phyloP scores from a whole-genome alignment of 2,113 vertebrate species.

The Canis aureus region DNA sequence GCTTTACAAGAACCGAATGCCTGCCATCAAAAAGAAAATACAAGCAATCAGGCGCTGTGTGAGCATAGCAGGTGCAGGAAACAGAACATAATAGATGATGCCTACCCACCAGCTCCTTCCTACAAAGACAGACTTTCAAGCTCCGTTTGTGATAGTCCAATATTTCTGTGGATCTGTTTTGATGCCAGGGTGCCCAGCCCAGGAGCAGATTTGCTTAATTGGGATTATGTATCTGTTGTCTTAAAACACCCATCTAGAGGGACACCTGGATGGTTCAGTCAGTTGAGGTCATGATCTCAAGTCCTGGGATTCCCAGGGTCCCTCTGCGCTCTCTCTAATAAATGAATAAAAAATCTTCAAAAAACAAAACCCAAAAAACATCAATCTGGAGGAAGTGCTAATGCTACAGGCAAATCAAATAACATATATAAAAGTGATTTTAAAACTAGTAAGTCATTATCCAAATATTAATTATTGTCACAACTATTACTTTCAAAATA shows the following conservation, averaged over 20 bases:
- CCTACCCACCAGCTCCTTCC: not conserved
- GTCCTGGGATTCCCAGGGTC: not conserved
- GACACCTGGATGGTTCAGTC: not conserved
- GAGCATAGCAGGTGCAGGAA: not conserved
- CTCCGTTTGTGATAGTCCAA: not conserved
- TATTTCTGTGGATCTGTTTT: not conserved
- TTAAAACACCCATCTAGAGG: not conserved
- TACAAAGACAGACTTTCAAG: not conserved
- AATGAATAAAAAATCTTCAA: not conserved
- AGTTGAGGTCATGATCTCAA: not conserved
- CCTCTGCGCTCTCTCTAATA: not conserved
- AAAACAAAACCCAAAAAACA: not conserved
- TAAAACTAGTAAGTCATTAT: not conserved
- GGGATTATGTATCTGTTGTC: not conserved
- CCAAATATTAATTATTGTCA: not conserved
- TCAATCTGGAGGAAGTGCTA: not conserved
- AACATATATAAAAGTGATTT: not conserved
- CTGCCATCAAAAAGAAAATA: not conserved
- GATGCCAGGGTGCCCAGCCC: too few species aligned
- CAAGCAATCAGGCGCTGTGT: not conserved
- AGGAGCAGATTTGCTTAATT: not conserved
- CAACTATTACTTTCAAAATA: not conserved
- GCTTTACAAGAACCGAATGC: slow-evolving; percentile 10
- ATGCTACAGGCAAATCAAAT: not conserved
- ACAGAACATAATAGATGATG: not conserved